Conservation (phyloP, 2,797 vertebrate species). For the Neopelma chrysocephalum region DNA sequence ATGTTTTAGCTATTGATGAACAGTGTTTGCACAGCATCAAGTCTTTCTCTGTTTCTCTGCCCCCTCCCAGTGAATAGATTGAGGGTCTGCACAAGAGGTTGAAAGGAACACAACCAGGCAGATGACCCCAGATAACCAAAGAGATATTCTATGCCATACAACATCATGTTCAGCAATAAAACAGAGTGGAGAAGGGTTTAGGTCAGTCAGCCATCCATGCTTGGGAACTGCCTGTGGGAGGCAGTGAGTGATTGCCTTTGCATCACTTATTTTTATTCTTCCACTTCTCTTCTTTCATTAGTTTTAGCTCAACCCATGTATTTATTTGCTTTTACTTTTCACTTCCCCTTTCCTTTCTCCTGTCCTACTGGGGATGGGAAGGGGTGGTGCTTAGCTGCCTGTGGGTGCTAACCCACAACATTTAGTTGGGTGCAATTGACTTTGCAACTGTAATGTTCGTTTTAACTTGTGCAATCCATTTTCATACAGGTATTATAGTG, state of each 20-base stretch:
- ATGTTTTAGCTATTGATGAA: not conserved
- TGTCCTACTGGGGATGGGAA: not conserved
- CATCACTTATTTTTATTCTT: not conserved
- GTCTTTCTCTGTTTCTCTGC: not conserved
- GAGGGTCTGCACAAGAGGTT: not conserved
- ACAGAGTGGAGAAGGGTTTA: not conserved
- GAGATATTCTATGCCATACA: not conserved
- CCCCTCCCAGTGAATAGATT: accelerated
- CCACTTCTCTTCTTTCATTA: not conserved
- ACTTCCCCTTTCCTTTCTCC: not conserved
- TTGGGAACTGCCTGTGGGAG: not conserved
- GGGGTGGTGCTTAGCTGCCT: not conserved
- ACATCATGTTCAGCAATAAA: not conserved
- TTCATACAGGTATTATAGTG: not conserved
- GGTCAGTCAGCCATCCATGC: not conserved
- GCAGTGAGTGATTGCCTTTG: not conserved
- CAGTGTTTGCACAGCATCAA: not conserved
- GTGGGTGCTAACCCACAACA: not conserved
- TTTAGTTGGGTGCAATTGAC: not conserved
- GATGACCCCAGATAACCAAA: not conserved
- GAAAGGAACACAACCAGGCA: not conserved
- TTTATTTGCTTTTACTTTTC: not conserved
- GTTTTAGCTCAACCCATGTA: not conserved
- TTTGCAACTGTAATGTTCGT: not conserved
- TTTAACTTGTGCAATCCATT: not conserved